Evolutionary conservation across 2,113 vertebrate genomes (phyloP), one percentile per base, ranked within the genome.

Genomic region (Myiagra hebetior): DNA sequence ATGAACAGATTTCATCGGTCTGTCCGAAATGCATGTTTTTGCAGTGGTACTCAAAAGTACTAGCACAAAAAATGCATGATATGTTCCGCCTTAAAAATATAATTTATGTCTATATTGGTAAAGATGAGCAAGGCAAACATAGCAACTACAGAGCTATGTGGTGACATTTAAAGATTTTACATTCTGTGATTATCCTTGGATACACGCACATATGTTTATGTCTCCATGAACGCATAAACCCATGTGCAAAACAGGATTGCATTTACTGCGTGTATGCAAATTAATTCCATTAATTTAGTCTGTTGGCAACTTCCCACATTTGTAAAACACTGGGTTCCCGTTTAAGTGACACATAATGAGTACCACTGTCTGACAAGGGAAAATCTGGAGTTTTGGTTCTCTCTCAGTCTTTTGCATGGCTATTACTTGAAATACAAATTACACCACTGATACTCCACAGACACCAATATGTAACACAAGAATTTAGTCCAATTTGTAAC

Each of bases 41-140:
- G 81, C 68, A 95, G 93, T 87, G 80, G 84, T 89, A 95, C 84
- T 91, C 92, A 70, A 69, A 90, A 89, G 84, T 49, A 91, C 57
- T 83, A 83, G 85, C 76, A 93, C 60, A 75, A 93, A 90, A 93
- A 92, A 44, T 1, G 33, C 33, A 49, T 11, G 26, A 62, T 21
- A 64, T 6, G 18, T 56, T 90, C 70, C 63, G 56, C 37, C 84
- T 73, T 76, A 87, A 90, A 82, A 91, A 72, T 59, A 39, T 56
- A 88, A 86, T 67, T 46, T 62, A 41, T 35, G 26, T 60, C 37
- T 92, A 21, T 67, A 41, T 35, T n/a, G 50, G 59, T 75, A 65
- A 92, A 69, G 62, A 92, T 41, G 50, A 94, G 65, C 41, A 53
- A 91, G 64, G 69, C 72, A 94, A 94, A 88, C 5, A 11, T 27